Evolutionary conservation across 2,888 invertebrate species (phyloP), one percentile per base, ranked within the genome.

Genomic region (Polydrusus tereticollis): DNA sequence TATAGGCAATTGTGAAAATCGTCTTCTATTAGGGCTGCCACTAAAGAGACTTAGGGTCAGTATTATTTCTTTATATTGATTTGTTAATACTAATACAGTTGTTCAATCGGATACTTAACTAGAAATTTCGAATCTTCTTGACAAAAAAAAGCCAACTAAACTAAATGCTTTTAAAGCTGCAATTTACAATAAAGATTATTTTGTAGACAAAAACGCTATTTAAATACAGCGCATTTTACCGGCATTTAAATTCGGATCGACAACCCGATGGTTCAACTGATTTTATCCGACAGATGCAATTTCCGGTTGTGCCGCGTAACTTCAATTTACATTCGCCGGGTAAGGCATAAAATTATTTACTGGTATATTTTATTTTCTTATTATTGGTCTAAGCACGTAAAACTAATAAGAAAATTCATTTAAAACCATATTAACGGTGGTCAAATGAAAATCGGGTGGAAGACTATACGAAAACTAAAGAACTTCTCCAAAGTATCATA

Each of bases 211-310:
- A 26, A n/a, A 52, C 14, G 1, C 14, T 14, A 29, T 52, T 47
- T 52, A 52, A 52, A 26, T 16, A 52, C 14, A 16, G 52, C 52
- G 14, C 52, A 52, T 26, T 52, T 16, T 52, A 14, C 52, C 1
- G 29, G 10, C 14, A 29, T 26, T 50, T 50, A 50, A 29, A 52
- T 29, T 50, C 7, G 29, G 52, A 52, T 29, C 26, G 16, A 8
- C 16, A 52, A 52, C 29, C 16, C 7, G 29, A 26, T 29, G 52
- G 52, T n/a, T 52, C 26, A 52, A 16, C 52, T 14, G 29, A 29
- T 26, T 52, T 52, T 52, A 29, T 29, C 52, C 52, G 21, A 52
- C 21, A 6, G 14, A 29, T 52, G 52, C 52, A 52, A 52, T 52
- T 52, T 52, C 52, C 52, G 52, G 1, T 14, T 1, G 1, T 12